Percentiles rank a stretch among this genome's conserved stretches.
These are phyloP conservation scores for Tapera naevia DNA, from an alignment of 2,797 vertebrate species.

Conservation along the genomic window DNA sequence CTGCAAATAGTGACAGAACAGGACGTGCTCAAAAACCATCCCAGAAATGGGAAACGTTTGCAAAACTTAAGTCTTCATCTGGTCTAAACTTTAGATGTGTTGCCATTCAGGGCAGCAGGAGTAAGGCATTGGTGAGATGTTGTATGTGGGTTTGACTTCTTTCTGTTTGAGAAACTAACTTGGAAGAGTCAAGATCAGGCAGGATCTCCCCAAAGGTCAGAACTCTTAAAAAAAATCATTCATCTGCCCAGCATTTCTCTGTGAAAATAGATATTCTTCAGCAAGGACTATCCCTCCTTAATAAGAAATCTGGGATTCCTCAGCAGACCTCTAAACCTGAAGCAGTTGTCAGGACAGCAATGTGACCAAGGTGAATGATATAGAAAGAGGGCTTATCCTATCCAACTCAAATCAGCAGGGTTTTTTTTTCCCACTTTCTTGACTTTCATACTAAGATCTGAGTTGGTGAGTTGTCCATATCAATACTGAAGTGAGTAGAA, in stretches of 20 bases:
- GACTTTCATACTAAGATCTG: background rate
- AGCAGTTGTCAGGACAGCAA: background rate
- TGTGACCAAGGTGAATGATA: background rate
- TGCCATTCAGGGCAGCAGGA: background rate
- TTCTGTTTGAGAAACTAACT: background rate
- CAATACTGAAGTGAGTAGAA: background rate
- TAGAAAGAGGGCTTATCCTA: background rate
- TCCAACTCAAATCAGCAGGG: background rate
- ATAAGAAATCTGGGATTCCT: background rate
- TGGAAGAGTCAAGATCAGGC: background rate
- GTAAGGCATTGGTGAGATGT: background rate
- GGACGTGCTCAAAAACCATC: background rate
- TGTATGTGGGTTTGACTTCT: background rate
- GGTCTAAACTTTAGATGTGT: background rate
- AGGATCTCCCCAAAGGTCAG: background rate
- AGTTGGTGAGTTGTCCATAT: background rate
- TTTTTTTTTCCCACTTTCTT: background rate
- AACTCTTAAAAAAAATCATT: background rate
- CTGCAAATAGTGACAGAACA: background rate
- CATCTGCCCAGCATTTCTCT: background rate
- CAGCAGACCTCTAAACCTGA: background rate
- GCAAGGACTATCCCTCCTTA: background rate
- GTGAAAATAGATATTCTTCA: background rate
- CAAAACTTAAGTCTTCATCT: background rate
- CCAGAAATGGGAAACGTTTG: rapidly evolving